Percentiles rank a stretch among this genome's conserved stretches.
phyloP scores from a whole-genome alignment of 2,888 invertebrate genomes.

The Halictus ligatus region DNA sequence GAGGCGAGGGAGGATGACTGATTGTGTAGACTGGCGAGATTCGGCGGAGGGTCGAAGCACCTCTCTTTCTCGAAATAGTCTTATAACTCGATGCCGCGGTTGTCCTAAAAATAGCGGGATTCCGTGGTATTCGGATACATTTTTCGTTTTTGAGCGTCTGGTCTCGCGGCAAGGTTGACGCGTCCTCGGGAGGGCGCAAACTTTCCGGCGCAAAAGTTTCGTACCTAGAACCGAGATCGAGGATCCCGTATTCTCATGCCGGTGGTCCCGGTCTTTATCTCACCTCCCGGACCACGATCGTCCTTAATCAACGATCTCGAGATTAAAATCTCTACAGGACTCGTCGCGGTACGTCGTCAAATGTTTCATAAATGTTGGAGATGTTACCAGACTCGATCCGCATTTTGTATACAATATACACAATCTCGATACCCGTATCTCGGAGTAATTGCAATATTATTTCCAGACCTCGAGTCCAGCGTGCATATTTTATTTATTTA shows the following conservation, averaged over 20 bases:
- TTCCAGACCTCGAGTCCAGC: too few relatives aligned
- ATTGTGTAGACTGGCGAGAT: slow-evolving; percentile 63
- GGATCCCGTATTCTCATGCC: neutral
- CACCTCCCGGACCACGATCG: neutral
- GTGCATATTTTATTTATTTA: too few relatives aligned
- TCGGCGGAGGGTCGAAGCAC: slow-evolving; percentile 65
- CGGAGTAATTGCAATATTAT: too few relatives aligned
- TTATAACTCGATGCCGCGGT: slow-evolving; percentile 68
- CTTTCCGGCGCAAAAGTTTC: neutral
- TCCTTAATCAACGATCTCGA: too few relatives aligned
- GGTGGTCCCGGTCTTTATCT: neutral
- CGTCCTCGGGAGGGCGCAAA: slow-evolving; percentile 56
- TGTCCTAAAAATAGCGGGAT: slow-evolving; percentile 67
- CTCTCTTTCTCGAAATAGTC: slow-evolving; percentile 65
- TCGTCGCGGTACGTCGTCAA: too few relatives aligned
- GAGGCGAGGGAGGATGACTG: slow-evolving; percentile 72
- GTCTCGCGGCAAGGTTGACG: slow-evolving; percentile 51
- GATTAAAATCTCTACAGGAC: neutral
- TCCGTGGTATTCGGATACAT: slow-evolving; percentile 54
- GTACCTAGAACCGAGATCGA: neutral
- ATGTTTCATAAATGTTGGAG: too few relatives aligned
- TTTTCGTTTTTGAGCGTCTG: slow-evolving; percentile 70
- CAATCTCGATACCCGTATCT: too few relatives aligned
- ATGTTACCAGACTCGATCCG: too few relatives aligned
- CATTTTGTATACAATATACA: too few relatives aligned